Base-by-base conservation (phyloP, 2,113 vertebrate species). In the Solea senegalensis region DNA sequence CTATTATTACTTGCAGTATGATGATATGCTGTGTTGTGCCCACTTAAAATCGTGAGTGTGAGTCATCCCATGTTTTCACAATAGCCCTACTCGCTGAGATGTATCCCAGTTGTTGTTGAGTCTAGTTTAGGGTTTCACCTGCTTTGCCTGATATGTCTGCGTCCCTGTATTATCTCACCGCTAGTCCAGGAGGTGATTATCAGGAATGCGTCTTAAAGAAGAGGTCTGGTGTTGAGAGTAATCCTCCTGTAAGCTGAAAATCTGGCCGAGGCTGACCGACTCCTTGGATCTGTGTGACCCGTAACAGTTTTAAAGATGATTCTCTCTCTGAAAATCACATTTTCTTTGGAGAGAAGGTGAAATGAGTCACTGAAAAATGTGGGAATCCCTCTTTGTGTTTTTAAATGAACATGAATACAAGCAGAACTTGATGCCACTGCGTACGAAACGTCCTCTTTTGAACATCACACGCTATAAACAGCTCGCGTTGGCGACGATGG, bases 201-300 rank as follows among this genome's bases (percentile, higher is more conserved):
- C 83, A 74, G 34, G 26, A 78, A 75, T 76, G 74, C 51, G 57
- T 85, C 59, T 85, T 71, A 72, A 14, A 44, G 75, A 72, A 76
- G 82, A 83, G 53, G 60, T 76, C 72, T 69, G 60, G 52, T 71
- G 72, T 78, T 83, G 78, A 46, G 44, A 76, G 83, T 89, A 90
- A 90, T 90, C 87, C 79, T 39, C 48, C 49, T 53, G 66, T 90
- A 86, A 91, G 64, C 80, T 85, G 67, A 80, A 83, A 87, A 87
- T 88, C 87, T 82, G 85, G 52, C 84, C 21, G 8, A 69, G 60
- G 16, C 54, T 79, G 76, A 83, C 66, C 78, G 45, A 46, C 43
- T 80, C 62, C 72, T 79, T 72, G 13, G 50, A 69, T 67, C 60
- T 76, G 53, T 71, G 53, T 58, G 61, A 64, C 34, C 21, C 21